Base-by-base conservation (phyloP, 37 sponge, comb jelly and placozoan species). In the Ephydatia muelleri region DNA sequence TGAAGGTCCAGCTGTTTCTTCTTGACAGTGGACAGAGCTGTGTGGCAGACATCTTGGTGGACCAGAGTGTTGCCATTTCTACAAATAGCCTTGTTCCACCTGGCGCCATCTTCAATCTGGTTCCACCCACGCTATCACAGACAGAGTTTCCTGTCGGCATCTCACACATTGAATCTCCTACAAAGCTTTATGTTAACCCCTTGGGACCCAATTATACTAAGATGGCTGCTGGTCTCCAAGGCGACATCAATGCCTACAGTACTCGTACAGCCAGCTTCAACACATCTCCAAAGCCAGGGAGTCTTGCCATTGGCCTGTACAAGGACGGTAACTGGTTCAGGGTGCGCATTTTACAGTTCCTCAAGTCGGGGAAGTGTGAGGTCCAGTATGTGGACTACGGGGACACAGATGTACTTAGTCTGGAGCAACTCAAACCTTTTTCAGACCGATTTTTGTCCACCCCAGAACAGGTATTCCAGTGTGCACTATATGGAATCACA, bases 381-480 rank as follows among this genome's bases (percentile, higher is more conserved):
- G 43, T 72, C 64, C 26, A 73, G 35, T 29, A 47, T 38, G 32
- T 81, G 12, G 75, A 67, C 25, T 70, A 79, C 25, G 72, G 81
- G 8, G 32, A 64, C 33, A 35, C 23, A 31, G 68, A 39, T 33
- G n/a, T 43, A 9, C 25, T 82, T 9, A 73, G 12, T 73, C 36
- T 76, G 21, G 29, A 28, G 25, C 31, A 71, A 14, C 21, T 88
- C 35, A 75, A 37, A 57, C 78, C 37, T 9, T 66, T 65, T 11
- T n/a, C 64, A 27, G 14, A 34, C 21, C 29, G 74, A 47, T 67
- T 79, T 2, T 40, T 79, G 37, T 64, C 75, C 26, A 74, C 77
- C 35, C 91, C 91, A 0, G 49, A 65, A 21, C 84, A 79, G 38
- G 78, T 79, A 25, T 5, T 89, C 5, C 31, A 23, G 40, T 83